Conservation (phyloP, 2,113 vertebrate species). For the Cheirogaleus medius region DNA sequence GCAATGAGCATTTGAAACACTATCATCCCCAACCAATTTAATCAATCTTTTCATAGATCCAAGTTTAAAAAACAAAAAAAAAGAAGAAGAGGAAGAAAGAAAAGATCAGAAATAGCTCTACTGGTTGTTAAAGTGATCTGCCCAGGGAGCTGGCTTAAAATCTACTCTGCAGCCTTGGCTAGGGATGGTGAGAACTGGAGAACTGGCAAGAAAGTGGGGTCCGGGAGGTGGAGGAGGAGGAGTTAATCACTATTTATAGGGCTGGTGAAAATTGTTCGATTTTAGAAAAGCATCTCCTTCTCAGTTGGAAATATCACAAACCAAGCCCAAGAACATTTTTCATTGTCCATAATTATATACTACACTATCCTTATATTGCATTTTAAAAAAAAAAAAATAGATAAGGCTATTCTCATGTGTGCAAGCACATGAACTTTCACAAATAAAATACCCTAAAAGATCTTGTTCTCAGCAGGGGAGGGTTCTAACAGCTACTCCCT, state of each 20-base stretch:
- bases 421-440: neutral
- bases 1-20: neutral
- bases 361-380: neutral
- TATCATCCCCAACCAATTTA: neutral
- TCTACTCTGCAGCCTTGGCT: neutral
- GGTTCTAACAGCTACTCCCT: neutral
- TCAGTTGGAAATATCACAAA: constrained; percentile 71
- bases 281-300: constrained; percentile 63
- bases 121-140: constrained; percentile 40
- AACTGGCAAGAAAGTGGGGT: constrained; percentile 37
- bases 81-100: neutral
- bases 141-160: constrained; percentile 42
- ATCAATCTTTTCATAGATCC: constrained; percentile 35
- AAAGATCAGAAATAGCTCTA: constrained; percentile 15
- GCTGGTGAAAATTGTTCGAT: constrained; percentile 26
- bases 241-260: constrained; percentile 70
- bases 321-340: constrained; percentile 44
- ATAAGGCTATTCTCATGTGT: neutral
- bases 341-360: constrained; percentile 68
- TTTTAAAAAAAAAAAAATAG: neutral
- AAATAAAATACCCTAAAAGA: constrained; percentile 9
- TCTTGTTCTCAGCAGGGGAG: neutral
- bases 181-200: neutral
- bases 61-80: neutral
- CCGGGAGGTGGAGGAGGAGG: neutral